Evolutionary conservation across 2,797 vertebrate genomes (phyloP).

Genomic region (Micropoecilia bifurca): DNA sequence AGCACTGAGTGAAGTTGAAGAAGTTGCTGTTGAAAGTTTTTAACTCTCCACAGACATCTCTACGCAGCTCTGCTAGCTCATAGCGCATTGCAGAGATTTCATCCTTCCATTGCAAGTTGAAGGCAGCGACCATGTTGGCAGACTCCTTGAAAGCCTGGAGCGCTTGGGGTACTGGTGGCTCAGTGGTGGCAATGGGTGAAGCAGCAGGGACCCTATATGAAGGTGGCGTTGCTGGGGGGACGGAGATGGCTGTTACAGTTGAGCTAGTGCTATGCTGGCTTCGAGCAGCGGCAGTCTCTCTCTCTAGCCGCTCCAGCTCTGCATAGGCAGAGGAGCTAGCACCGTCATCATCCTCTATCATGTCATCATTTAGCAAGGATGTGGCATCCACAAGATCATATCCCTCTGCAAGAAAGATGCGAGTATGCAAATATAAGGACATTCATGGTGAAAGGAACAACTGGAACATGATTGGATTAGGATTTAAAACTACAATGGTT

Average conservation of each 20-base stretch:
- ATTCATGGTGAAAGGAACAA: slow-evolving; percentile 82
- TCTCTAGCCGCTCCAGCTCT: slow-evolving; percentile 83
- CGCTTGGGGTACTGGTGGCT: slow-evolving; percentile 83
- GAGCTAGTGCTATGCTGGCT: slow-evolving; percentile 88
- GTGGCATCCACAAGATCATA: slow-evolving; percentile 87
- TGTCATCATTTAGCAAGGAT: slow-evolving; percentile 87
- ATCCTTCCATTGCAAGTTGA: slow-evolving; percentile 88
- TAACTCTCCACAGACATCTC: slow-evolving; percentile 85
- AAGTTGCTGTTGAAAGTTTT: slow-evolving; percentile 90
- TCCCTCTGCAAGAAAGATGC: slow-evolving; percentile 87
- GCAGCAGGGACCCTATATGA: slow-evolving; percentile 78
- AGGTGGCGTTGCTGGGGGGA: slow-evolving; percentile 81
- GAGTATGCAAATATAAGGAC: slow-evolving; percentile 82
- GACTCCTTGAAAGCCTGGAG: slow-evolving; percentile 88
- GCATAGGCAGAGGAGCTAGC: slow-evolving; percentile 87
- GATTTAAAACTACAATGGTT: slow-evolving; percentile 57
- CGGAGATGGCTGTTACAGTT: slow-evolving; percentile 86
- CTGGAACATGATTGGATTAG: slow-evolving; percentile 71
- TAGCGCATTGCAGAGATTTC: slow-evolving; percentile 88
- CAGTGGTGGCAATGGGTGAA: slow-evolving; percentile 72
- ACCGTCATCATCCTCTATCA: slow-evolving; percentile 87
- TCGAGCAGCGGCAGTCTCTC: slow-evolving; percentile 82
- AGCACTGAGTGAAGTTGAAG: slow-evolving; percentile 89
- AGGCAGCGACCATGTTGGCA: slow-evolving; percentile 86
- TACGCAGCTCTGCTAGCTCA: slow-evolving; percentile 83